Evolutionary conservation across 2,797 vertebrate genomes (phyloP), one percentile per base, ranked within the genome.

Genomic region (Pantherophis alleghaniensis): DNA sequence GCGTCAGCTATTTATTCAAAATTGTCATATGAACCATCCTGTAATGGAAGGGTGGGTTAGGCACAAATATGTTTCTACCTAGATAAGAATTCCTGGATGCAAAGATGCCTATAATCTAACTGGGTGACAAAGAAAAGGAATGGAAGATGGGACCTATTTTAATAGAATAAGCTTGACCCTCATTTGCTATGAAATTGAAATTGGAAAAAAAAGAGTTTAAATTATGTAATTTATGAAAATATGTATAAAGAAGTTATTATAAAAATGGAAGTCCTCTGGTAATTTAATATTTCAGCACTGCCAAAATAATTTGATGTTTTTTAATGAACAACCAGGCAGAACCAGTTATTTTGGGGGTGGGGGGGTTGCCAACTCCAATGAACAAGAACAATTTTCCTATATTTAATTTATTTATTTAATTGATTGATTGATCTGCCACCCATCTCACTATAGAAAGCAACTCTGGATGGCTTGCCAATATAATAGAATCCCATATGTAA

Each of bases 51-150:
- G 0, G n/a, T 51, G 20, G 24, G 90, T 90, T 90, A 69, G 0
- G 63, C 93, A 4, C 55, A 94, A 89, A 92, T 89, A 92, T 87
- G 91, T 20, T 90, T 9, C 2, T 5, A 89, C 88, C 61, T 87
- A 88, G 63, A 60, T 91, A 89, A 92, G 92, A 83, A 92, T 24
- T 60, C 42, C 26, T 92, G 59, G 74, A 14, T 18, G 20, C 57
- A 86, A n/a, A 18, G 42, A 32, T 55, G 57, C 18, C 59, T 60
- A 37, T 24, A 86, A 10, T 66, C 55, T 59, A 24, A 12, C 12
- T 55, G 10, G n/a, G 32, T 13, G 18, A 53, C 51, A 86, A 92
- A 86, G 57, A 86, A 92, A 92, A 59, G 24, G 14, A 63, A 90
- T 28, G n/a, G 59, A 28, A 63, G 5, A 11, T 86, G 20, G 26